phyloP scores from a whole-genome alignment of 2,113 vertebrate species.

The Otus sunia region DNA sequence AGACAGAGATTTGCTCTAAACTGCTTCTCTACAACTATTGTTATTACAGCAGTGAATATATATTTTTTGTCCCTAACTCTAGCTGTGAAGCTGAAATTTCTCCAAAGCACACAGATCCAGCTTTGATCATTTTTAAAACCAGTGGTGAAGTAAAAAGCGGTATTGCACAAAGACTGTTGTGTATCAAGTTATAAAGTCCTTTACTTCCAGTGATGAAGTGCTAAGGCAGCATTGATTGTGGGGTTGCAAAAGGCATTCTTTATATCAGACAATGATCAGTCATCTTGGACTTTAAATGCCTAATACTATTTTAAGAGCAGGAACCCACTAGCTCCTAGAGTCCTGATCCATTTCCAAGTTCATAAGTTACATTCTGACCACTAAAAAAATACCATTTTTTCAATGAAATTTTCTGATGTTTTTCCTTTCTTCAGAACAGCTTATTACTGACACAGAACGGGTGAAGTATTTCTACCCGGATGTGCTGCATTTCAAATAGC shows the following conservation, averaged over 20 bases:
- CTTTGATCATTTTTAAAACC: neutral
- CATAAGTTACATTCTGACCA: neutral
- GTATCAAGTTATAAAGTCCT: neutral
- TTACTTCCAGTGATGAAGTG: neutral
- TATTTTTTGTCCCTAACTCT: neutral
- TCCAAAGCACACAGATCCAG: slow-evolving; percentile 33
- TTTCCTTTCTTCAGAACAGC: neutral
- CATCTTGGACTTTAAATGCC: neutral
- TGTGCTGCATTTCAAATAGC: slow-evolving; percentile 15
- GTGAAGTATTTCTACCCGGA: neutral
- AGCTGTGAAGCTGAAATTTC: slow-evolving; percentile 33
- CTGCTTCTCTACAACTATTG: neutral
- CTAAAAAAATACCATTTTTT: neutral
- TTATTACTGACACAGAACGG: neutral
- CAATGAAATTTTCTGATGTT: neutral
- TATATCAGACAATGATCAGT: neutral
- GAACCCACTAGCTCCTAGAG: neutral
- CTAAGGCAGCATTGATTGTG: neutral
- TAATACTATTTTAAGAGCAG: neutral
- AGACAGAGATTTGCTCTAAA: neutral
- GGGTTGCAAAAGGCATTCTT: neutral
- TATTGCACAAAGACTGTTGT: neutral
- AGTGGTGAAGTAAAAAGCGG: neutral
- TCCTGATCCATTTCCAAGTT: neutral
- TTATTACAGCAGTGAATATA: neutral